Evolutionary conservation across 2,888 invertebrate species (phyloP).

Genomic region (Cosmopolites sordidus): DNA sequence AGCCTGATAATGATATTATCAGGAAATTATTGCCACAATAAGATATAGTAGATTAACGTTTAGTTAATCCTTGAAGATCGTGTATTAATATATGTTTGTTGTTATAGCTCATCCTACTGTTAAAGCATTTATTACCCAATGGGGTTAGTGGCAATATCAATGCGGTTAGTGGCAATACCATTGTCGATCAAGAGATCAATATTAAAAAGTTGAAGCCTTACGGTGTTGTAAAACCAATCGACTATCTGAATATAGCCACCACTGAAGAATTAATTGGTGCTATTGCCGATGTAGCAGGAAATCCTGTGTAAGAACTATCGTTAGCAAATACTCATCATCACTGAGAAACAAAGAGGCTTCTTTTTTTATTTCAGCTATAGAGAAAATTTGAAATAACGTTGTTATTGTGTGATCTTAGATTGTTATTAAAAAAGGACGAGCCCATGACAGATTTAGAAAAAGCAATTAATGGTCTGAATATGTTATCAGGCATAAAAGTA

Average conservation of each 20-base stretch:
- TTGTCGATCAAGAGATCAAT: slow-evolving; percentile 38
- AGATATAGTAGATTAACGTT: slow-evolving; percentile 48
- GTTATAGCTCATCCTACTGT: slow-evolving; percentile 39
- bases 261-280: slow-evolving; percentile 32
- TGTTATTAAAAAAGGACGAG: slow-evolving; percentile 29
- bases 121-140: slow-evolving; percentile 38
- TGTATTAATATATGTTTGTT: too few species aligned
- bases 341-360: too few species aligned
- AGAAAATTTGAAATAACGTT: slow-evolving; percentile 29
- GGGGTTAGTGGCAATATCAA: slow-evolving; percentile 37
- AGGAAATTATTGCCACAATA: slow-evolving; percentile 51
- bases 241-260: slow-evolving; percentile 33
- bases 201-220: slow-evolving; percentile 29
- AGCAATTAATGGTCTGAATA: slow-evolving; percentile 39
- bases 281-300: slow-evolving; percentile 35
- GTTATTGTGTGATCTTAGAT: too few species aligned
- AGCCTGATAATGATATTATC: slow-evolving; percentile 45
- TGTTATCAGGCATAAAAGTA: slow-evolving; percentile 41
- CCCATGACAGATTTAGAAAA: slow-evolving; percentile 34
- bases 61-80: too few species aligned
- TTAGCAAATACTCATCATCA: neutral
- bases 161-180: slow-evolving; percentile 38
- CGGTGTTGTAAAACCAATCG: slow-evolving; percentile 32
- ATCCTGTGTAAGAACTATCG: slow-evolving; percentile 30
- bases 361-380: slow-evolving; percentile 25